phyloP scores from a whole-genome alignment of 2,797 vertebrate species.

The Pangasius larnaudii region DNA sequence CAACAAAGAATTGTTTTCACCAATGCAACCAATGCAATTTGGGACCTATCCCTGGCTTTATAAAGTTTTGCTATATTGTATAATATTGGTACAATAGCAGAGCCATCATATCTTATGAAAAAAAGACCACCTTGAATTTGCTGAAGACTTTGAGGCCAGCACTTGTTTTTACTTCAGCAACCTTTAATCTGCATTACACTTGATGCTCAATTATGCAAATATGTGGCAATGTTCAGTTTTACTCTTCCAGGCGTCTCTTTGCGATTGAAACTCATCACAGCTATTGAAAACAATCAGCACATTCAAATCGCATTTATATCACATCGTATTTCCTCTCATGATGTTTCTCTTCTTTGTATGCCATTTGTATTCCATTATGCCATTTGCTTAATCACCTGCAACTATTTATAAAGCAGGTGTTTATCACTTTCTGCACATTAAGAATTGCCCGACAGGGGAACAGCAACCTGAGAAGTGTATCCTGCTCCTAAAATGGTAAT shows the following conservation, averaged over 20 bases:
- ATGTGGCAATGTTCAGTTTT: neutral
- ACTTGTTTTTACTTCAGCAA: neutral
- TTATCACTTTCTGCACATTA: neutral
- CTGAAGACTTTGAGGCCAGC: neutral
- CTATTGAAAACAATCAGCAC: neutral
- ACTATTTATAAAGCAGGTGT: constrained; percentile 6
- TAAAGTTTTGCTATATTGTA: neutral
- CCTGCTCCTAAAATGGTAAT: neutral
- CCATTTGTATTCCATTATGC: neutral
- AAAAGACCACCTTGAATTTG: neutral
- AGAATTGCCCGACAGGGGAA: neutral
- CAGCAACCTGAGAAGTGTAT: neutral
- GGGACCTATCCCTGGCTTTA: neutral
- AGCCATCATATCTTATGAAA: neutral
- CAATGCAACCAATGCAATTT: neutral
- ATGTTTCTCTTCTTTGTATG: neutral
- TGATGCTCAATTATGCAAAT: constrained; percentile 2
- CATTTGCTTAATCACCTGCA: constrained; percentile 3
- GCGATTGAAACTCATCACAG: neutral
- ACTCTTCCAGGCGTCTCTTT: neutral
- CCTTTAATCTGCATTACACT: neutral
- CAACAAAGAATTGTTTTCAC: neutral
- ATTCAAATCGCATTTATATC: neutral
- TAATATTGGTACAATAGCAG: neutral
- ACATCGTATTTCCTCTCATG: neutral